These are phyloP conservation scores for Dromococcyx pavoninus DNA, from an alignment of 2,797 vertebrate genomes.

Conservation along the genomic window DNA sequence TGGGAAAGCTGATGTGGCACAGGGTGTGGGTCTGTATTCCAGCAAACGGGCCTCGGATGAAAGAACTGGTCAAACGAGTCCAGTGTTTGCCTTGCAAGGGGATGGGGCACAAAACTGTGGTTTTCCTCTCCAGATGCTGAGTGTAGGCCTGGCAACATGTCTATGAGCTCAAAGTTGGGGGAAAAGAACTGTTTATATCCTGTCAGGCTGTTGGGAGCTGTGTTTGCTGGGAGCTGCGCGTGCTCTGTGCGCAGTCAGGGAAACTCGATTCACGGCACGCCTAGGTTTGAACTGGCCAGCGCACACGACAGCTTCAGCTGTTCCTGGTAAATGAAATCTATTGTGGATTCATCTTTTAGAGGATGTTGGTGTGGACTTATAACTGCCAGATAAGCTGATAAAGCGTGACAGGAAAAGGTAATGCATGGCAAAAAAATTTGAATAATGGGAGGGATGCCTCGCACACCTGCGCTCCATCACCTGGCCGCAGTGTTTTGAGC, in stretches of 20 bases:
- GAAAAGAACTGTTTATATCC: accelerated
- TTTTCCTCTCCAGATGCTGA: not conserved
- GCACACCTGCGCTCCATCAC: not conserved
- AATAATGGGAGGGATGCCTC: not conserved
- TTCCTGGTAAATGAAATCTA: not conserved
- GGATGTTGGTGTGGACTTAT: not conserved
- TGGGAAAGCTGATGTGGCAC: not conserved
- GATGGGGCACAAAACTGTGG: not conserved
- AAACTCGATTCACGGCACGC: not conserved
- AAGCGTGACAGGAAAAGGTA: not conserved
- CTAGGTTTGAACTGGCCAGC: not conserved
- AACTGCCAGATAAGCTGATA: not conserved
- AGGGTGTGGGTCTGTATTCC: not conserved
- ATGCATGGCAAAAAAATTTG: not conserved
- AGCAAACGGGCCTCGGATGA: accelerated
- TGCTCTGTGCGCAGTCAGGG: not conserved
- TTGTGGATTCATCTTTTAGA: not conserved
- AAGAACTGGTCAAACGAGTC: not conserved
- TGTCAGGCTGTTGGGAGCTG: not conserved
- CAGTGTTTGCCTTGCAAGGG: not conserved
- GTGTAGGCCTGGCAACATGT: accelerated
- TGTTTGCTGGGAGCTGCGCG: not conserved
- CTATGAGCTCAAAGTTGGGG: accelerated
- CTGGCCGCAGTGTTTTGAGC: not conserved
- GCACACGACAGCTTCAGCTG: accelerated